phyloP scores from a whole-genome alignment of 2,797 vertebrate species.

The Otolemur crassicaudatus region DNA sequence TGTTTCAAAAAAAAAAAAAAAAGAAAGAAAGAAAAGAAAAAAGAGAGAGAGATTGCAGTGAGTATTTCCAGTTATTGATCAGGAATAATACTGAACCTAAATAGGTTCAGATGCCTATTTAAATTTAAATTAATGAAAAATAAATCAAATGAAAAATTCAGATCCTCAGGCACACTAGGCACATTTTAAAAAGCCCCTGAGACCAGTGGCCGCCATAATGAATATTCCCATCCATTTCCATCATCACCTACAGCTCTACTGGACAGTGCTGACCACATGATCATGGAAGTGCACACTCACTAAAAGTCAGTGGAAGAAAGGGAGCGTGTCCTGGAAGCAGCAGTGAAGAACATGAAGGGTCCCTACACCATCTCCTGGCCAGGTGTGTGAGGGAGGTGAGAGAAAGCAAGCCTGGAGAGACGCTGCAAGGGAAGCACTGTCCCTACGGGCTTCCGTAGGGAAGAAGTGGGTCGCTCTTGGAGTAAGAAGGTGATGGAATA shows the following conservation, averaged over 20 bases:
- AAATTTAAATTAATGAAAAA: neutral
- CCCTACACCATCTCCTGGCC: neutral
- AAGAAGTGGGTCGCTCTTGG: neutral
- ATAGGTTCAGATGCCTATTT: neutral
- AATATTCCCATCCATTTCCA: neutral
- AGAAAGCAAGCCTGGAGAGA: neutral
- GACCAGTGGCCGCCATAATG: neutral
- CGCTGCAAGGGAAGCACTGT: neutral
- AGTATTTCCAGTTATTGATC: neutral
- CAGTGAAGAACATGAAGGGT: neutral
- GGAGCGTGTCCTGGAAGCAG: neutral
- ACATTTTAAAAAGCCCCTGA: neutral
- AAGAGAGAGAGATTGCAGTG: too few species aligned
- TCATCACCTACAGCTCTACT: neutral
- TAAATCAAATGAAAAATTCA: neutral
- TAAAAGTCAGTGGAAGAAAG: neutral
- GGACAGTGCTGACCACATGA: accelerated
- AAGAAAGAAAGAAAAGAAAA: too few species aligned
- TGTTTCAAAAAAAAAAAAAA: too few species aligned
- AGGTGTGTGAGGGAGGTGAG: neutral
- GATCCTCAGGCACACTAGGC: neutral
- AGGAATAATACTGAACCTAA: too few species aligned
- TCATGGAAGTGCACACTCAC: neutral
- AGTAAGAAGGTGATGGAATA: accelerated
- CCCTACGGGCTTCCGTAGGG: too few species aligned